Conservation (phyloP, 2,113 vertebrate species). For the Entomyzon cyanotis region DNA sequence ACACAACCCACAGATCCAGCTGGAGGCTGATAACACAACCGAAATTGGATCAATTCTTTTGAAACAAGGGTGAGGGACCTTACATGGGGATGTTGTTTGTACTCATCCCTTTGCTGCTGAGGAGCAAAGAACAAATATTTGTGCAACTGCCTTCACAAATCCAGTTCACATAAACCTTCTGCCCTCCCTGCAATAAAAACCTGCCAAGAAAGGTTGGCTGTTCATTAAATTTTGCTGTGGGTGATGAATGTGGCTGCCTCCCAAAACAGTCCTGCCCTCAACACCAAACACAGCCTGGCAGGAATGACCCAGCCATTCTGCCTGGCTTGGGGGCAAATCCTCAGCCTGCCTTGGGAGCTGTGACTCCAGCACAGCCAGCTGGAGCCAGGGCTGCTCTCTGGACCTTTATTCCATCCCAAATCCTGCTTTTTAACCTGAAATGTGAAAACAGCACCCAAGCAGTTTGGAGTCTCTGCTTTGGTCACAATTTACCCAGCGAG, state of each 20-base stretch:
- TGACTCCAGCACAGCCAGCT: not conserved
- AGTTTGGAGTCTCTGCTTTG: not conserved
- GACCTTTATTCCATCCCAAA: not conserved
- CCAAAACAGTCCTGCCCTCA: not conserved
- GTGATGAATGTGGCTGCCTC: not conserved
- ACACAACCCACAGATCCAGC: not conserved
- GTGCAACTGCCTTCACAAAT: not conserved
- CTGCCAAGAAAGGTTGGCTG: not conserved
- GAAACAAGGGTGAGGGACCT: not conserved
- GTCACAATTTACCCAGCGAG: not conserved
- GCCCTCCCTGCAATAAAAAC: not conserved
- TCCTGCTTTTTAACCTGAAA: not conserved
- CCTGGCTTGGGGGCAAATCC: not conserved
- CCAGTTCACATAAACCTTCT: not conserved
- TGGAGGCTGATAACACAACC: not conserved
- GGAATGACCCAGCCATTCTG: not conserved
- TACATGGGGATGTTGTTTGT: slow-evolving; percentile 27
- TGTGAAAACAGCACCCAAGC: not conserved
- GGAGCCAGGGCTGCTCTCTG: not conserved
- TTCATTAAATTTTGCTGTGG: not conserved
- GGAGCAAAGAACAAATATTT: slow-evolving; percentile 55
- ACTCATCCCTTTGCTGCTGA: slow-evolving; percentile 37
- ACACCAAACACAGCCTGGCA: not conserved
- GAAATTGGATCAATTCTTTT: not conserved
- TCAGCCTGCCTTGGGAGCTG: fast-evolving